A percentile compares a stretch with the other conserved stretches of the same genome.
phyloP scores from a whole-genome alignment of 2,888 invertebrate genomes.

The Bellardia bayeri region DNA sequence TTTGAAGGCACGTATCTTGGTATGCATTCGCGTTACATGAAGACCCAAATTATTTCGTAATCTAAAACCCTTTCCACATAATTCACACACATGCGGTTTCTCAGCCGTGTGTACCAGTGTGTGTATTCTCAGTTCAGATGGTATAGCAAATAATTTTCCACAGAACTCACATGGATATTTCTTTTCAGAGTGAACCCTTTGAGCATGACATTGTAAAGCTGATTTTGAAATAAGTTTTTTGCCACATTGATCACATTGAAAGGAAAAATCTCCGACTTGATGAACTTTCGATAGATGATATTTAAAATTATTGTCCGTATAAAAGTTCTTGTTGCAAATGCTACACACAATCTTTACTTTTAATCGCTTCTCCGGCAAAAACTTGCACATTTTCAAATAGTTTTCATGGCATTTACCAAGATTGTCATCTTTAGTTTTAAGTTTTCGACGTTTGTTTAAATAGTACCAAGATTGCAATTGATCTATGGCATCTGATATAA shows the following conservation, averaged over 20 bases:
- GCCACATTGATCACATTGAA: conserved; percentile 77
- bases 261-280: conserved; percentile 78
- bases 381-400: conserved; percentile 76
- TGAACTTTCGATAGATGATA: conserved; percentile 77
- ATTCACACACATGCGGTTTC: conserved; percentile 78
- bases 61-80: conserved; percentile 80
- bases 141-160: conserved; percentile 76
- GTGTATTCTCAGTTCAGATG: conserved; percentile 77
- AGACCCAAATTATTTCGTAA: conserved; percentile 76
- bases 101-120: conserved; percentile 78
- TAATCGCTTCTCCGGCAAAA: conserved; percentile 76
- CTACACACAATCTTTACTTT: conserved; percentile 76
- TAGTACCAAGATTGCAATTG: conserved; percentile 79
- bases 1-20: conserved; percentile 73
- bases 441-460: conserved; percentile 61
- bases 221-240: conserved; percentile 76
- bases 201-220: conserved; percentile 75
- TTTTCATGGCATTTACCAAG: conserved; percentile 73
- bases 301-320: conserved; percentile 76
- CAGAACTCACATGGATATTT: conserved; percentile 77
- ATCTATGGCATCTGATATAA: conserved; percentile 77
- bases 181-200: conserved; percentile 78
- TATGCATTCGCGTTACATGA: conserved; percentile 75
- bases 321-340: conserved; percentile 76
- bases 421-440: conserved; percentile 27